Base-by-base conservation (phyloP, 2,797 vertebrate species). In the Neosilurus hyrtlii region DNA sequence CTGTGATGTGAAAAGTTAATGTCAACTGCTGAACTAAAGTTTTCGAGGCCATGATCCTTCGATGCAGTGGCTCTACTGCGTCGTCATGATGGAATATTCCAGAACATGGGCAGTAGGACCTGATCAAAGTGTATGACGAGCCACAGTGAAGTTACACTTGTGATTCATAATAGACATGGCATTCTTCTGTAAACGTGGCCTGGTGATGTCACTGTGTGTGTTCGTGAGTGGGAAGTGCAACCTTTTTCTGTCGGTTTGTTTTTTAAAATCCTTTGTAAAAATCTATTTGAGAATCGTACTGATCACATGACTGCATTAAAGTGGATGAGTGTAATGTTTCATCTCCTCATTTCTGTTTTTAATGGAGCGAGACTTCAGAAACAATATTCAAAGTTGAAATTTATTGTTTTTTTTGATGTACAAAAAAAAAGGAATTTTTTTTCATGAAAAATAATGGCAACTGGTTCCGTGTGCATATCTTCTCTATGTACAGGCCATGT, bases 401-500 rank as follows among this genome's bases (percentile, higher is more conserved):
- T 86, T 73, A 83, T 79, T 89, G 20, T 18, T 43, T 62, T 73
- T 70, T 14, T 49, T 72, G 86, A 87, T 88, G 85, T 89, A 89
- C 84, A 88, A 89, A 72, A 94, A 14, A 54, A 54, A 14, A 54
- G 14, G 0, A 54, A 54, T 74, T 26, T 30, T 93, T 91, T 92
- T 87, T 90, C 93, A 90, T 94, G 93, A 94, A 95, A 95, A 94
- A 94, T 94, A 94, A 94, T 91, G 92, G 54, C 92, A 91, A 92
- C 91, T 92, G 90, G 92, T 90, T 92, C 92, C 86, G 90, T 94
- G 93, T 92, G 92, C 92, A 93, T 93, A 91, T 90, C 87, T 90
- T 87, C 90, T 86, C 88, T 92, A 91, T 92, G 89, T 93, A 93
- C 92, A 92, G 83, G 89, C 88, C 89, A 86, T 89, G 89, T 92